These are phyloP conservation scores for Chondrosia reniformis DNA, from an alignment of 37 sponge, comb jelly and placozoan genomes.

Conservation along the genomic window DNA sequence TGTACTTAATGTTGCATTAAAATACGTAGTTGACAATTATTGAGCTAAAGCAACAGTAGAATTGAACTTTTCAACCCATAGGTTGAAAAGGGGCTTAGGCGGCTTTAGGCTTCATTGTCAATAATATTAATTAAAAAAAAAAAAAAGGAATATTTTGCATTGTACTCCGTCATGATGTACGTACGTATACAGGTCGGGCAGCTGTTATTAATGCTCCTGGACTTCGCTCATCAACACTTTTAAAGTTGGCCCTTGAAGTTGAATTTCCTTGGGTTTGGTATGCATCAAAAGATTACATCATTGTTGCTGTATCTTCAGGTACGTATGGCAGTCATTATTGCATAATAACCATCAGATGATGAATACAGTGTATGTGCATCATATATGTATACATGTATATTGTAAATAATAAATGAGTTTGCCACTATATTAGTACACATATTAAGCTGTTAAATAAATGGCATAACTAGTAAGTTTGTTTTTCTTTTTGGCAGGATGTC, in stretches of 20 bases:
- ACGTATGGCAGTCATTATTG: not conserved
- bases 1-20: too few relatives aligned
- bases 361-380: not conserved
- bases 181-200: not conserved
- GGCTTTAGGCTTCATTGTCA: not conserved
- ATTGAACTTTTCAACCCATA: too few relatives aligned
- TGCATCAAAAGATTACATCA: not conserved
- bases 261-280: constrained; percentile 11
- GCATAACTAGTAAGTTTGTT: not conserved
- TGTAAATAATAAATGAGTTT: not conserved
- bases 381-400: not conserved
- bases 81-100: too few relatives aligned
- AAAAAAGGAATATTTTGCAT: too few relatives aligned
- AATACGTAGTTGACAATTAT: too few relatives aligned
- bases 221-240: not conserved
- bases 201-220: not conserved
- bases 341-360: too few relatives aligned
- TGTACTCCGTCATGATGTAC: not conserved
- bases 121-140: too few relatives aligned
- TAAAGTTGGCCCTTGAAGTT: not conserved
- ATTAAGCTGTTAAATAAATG: not conserved
- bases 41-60: too few relatives aligned
- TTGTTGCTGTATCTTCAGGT: not conserved
- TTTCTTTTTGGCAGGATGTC: not conserved
- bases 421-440: not conserved